A percentile compares a stretch with the other conserved stretches of the same genome.
phyloP scores from a whole-genome alignment of 1,140 invertebrate species.

The Lasioglossum albipes region DNA sequence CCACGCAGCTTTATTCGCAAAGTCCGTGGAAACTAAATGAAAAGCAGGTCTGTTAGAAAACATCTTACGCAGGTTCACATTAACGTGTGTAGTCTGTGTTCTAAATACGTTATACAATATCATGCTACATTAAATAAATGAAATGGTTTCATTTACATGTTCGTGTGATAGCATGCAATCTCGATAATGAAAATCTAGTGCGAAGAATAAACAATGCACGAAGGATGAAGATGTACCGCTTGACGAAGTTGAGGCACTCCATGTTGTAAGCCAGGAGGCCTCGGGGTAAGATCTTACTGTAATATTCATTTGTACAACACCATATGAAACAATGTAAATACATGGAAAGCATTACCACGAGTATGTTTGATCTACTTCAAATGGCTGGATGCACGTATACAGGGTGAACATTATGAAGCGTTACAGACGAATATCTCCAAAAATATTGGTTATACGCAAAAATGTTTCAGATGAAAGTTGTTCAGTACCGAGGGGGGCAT shows the following conservation, averaged over 20 bases:
- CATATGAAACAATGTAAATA: constrained; percentile 30
- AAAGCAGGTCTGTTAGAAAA: constrained; percentile 27
- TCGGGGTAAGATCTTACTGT: constrained; percentile 37
- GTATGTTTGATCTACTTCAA: background rate
- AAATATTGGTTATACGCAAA: too few species aligned
- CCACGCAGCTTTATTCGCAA: constrained; percentile 95
- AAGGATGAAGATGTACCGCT: constrained; percentile 33
- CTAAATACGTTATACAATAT: background rate
- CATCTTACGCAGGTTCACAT: background rate
- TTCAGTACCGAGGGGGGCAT: too few species aligned
- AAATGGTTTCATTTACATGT: background rate
- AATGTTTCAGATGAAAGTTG: too few species aligned
- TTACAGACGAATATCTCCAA: too few species aligned
- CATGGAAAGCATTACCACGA: constrained; percentile 25
- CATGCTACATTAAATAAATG: constrained; percentile 2
- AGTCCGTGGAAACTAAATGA: constrained; percentile 90
- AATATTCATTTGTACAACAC: constrained; percentile 30
- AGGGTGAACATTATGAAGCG: too few species aligned
- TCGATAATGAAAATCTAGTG: background rate
- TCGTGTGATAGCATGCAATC: background rate
- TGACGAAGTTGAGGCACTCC: constrained; percentile 38
- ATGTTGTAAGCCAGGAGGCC: constrained; percentile 40
- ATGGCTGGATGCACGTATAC: background rate
- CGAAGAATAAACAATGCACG: constrained; percentile 24
- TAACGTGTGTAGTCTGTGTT: background rate